These are phyloP conservation scores for Pseudolaguvia tuberculata DNA, from an alignment of 2,113 vertebrate genomes.

Conservation along the genomic window DNA sequence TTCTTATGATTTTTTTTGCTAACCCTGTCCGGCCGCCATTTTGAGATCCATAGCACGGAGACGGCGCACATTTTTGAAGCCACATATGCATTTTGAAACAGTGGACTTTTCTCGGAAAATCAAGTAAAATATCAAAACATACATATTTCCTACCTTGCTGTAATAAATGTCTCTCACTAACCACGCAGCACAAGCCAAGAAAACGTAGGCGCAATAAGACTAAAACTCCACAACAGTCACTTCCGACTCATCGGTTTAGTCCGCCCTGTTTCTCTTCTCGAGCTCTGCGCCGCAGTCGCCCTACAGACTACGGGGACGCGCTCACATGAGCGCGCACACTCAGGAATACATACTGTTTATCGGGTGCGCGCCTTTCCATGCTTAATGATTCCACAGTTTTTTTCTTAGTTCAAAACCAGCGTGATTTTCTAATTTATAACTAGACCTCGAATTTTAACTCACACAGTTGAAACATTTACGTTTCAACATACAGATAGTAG, in stretches of 20 bases:
- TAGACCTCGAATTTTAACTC: no score
- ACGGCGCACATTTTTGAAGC: conserved; percentile 62
- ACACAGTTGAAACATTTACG: not conserved
- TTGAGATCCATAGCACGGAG: conserved; percentile 60
- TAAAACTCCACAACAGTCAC: conserved; percentile 32
- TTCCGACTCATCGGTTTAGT: conserved; percentile 59
- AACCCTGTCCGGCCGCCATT: conserved; percentile 72
- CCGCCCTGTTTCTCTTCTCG: conserved; percentile 64
- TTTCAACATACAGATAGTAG: not conserved
- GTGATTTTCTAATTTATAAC: not conserved
- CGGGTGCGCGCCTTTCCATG: conserved; percentile 38
- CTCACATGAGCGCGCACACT: conserved; percentile 51
- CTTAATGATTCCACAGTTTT: not conserved
- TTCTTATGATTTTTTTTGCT: conserved; percentile 27
- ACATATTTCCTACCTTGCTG: conserved; percentile 53
- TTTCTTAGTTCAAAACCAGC: not conserved
- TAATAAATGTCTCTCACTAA: conserved; percentile 38
- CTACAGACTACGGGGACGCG: conserved; percentile 58
- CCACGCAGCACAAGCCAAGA: not conserved
- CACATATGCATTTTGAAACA: conserved; percentile 51
- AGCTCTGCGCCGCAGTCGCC: conserved; percentile 59
- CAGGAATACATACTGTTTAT: not conserved
- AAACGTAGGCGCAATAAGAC: not conserved
- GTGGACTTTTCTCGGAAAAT: not conserved
- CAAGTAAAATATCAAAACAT: not conserved